These are phyloP conservation scores for Calephelis virginiensis DNA, from an alignment of 1,140 invertebrate genomes.

Conservation along the genomic window DNA sequence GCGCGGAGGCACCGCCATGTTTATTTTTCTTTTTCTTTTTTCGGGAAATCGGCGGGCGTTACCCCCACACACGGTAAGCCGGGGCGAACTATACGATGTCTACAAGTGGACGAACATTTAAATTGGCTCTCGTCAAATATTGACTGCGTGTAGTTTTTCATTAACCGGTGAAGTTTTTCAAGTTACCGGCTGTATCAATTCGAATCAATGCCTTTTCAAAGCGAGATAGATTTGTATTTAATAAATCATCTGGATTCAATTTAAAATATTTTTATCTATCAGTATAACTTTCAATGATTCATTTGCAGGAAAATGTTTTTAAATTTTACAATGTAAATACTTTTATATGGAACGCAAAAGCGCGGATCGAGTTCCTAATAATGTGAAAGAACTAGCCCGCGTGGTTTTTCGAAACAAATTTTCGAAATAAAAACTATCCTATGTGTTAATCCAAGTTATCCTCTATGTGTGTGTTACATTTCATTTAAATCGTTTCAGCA, in stretches of 20 bases:
- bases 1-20: conserved; percentile 66
- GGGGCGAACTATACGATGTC: conserved; percentile 73
- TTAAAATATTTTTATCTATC: conserved; percentile 8
- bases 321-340: background rate
- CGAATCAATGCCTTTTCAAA: conserved; percentile 60
- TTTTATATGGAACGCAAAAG: background rate
- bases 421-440: too few relatives aligned
- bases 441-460: too few relatives aligned
- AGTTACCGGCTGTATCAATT: conserved; percentile 53
- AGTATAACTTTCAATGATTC: background rate
- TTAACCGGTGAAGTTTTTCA: conserved; percentile 64
- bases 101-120: conserved; percentile 77
- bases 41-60: conserved; percentile 58
- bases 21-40: conserved; percentile 74
- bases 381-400: too few relatives aligned
- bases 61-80: conserved; percentile 45
- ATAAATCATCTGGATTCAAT: conserved; percentile 23
- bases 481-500: too few relatives aligned
- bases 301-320: background rate
- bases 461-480: too few relatives aligned
- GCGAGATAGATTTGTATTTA: conserved; percentile 31
- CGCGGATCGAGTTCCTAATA: too few relatives aligned
- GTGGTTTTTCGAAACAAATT: too few relatives aligned
- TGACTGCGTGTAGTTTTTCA: conserved; percentile 76
- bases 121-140: conserved; percentile 78